Conservation (phyloP, 1,140 invertebrate genomes). For the Cydia amplana region DNA sequence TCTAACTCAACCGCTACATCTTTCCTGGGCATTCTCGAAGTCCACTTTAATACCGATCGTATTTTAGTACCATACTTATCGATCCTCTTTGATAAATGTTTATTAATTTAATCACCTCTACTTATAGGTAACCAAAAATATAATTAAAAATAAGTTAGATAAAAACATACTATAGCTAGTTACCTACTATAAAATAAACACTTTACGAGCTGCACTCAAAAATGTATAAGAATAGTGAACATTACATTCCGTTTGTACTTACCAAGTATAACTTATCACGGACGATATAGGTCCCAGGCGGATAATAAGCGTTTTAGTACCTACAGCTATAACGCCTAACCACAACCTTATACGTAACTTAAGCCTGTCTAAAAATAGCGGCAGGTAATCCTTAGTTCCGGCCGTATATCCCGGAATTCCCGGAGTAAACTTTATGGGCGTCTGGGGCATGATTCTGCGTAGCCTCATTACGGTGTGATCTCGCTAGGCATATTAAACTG, state of each 20-base stretch:
- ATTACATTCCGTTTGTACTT: neutral
- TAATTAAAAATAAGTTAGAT: too few species aligned
- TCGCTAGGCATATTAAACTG: neutral
- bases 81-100: too few species aligned
- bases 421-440: neutral
- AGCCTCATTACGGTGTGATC: conserved; percentile 12
- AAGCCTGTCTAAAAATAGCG: conserved; percentile 11
- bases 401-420: conserved; percentile 2
- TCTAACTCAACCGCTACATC: conserved; percentile 34
- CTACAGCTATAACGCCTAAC: conserved; percentile 13
- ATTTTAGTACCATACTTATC: too few species aligned
- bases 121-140: too few species aligned
- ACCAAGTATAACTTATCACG: neutral
- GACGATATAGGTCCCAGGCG: neutral
- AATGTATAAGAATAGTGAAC: too few species aligned
- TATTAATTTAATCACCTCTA: too few species aligned
- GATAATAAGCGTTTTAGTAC: neutral
- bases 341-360: neutral
- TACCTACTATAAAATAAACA: too few species aligned
- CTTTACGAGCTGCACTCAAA: too few species aligned
- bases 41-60: too few species aligned
- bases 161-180: too few species aligned
- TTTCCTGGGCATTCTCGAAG: too few species aligned
- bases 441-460: conserved; percentile 5
- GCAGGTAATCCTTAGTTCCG: conserved; percentile 7